Evolutionary conservation across 2,797 vertebrate genomes (phyloP).

Genomic region (Tokudaia tokunoshimensis): DNA sequence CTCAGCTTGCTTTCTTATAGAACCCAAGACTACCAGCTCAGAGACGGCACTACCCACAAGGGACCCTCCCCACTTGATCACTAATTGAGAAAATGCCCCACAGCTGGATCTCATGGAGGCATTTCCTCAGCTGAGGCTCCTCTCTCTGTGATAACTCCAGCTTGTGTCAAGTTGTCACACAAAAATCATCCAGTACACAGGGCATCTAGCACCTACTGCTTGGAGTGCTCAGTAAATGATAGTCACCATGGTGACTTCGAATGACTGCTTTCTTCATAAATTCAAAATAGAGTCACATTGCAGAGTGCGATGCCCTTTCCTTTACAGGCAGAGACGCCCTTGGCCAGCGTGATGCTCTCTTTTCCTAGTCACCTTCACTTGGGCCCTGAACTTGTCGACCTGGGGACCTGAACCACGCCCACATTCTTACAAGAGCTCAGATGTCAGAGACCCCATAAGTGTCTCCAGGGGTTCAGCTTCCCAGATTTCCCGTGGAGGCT

Average conservation of each 20-base stretch:
- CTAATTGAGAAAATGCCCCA: too few relatives aligned
- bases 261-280: neutral
- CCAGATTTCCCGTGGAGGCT: neutral
- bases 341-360: accelerated
- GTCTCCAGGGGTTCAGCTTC: neutral
- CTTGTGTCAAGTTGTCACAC: too few relatives aligned
- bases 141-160: too few relatives aligned
- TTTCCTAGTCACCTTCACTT: neutral
- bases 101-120: too few relatives aligned
- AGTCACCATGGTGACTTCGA: neutral
- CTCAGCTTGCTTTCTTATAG: too few relatives aligned
- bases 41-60: too few relatives aligned
- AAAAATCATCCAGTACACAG: too few relatives aligned
- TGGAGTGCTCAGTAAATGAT: neutral
- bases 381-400: neutral
- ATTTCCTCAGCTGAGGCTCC: too few relatives aligned
- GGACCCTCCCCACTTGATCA: too few relatives aligned
- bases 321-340: neutral
- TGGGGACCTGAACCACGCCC: neutral
- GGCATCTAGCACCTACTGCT: too few relatives aligned
- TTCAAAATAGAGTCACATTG: too few relatives aligned
- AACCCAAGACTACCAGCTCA: too few relatives aligned
- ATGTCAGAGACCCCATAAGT: neutral
- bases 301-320: neutral
- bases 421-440: neutral